phyloP scores from a whole-genome alignment of 1,140 invertebrate genomes.

The Drosophila trapezifrons region DNA sequence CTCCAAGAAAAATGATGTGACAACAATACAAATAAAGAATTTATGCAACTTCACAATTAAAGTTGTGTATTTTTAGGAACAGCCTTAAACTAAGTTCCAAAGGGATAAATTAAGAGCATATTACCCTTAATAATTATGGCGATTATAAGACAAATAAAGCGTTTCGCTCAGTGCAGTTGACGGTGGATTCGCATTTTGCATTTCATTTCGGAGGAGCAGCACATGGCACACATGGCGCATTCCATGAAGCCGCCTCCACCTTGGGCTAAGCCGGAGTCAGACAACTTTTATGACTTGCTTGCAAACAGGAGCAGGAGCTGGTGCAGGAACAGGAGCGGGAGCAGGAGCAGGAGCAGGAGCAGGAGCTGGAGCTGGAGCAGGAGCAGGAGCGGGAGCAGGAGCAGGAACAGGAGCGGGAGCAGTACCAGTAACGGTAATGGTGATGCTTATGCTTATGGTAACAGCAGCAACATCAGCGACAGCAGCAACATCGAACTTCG shows the following conservation, averaged over 20 bases:
- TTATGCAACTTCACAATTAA: too few relatives aligned
- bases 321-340: not conserved
- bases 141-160: too few relatives aligned
- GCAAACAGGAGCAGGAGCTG: slow-evolving; percentile 33
- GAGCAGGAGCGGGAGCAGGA: not conserved
- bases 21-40: too few relatives aligned
- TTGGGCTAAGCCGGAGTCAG: slow-evolving; percentile 52
- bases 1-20: too few relatives aligned
- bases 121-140: too few relatives aligned
- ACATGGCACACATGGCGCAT: slow-evolving; percentile 56
- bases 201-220: slow-evolving; percentile 34
- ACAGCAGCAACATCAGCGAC: slow-evolving; percentile 18
- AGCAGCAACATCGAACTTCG: slow-evolving; percentile 36
- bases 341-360: not conserved
- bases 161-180: slow-evolving; percentile 44
- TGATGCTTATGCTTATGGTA: slow-evolving; percentile 55
- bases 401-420: not conserved
- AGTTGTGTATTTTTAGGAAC: too few relatives aligned
- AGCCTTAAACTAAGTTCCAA: too few relatives aligned
- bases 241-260: slow-evolving; percentile 25
- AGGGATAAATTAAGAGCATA: too few relatives aligned
- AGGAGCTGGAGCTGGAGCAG: slow-evolving; percentile 12
- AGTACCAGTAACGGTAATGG: slow-evolving; percentile 57
- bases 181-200: slow-evolving; percentile 41
- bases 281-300: slow-evolving; percentile 75